Conservation (phyloP, 1,140 invertebrate species). For the Drosophila repleta region DNA sequence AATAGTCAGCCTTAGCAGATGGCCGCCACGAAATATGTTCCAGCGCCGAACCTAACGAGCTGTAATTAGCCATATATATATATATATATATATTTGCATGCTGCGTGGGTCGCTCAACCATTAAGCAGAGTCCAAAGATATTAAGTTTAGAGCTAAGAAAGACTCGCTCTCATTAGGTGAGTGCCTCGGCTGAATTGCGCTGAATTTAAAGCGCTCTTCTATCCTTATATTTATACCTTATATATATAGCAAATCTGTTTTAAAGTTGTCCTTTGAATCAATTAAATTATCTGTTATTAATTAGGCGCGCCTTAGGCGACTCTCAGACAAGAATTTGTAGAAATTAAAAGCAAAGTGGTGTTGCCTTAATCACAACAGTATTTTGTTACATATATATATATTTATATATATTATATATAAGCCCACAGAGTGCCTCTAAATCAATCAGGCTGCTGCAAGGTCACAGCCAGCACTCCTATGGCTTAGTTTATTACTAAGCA, state of each 20-base stretch:
- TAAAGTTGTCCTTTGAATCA: background rate
- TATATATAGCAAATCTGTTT: too few species aligned
- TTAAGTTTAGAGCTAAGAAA: too few species aligned
- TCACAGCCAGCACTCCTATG: background rate
- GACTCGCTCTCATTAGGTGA: too few species aligned
- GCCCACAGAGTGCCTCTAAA: background rate
- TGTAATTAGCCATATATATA: too few species aligned
- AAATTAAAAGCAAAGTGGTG: background rate
- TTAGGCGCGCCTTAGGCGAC: background rate
- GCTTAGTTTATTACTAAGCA: background rate
- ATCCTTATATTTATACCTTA: too few species aligned
- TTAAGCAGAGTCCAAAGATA: too few species aligned
- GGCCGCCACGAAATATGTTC: background rate
- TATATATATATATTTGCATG: too few species aligned
- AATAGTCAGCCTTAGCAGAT: background rate
- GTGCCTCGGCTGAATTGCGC: too few species aligned
- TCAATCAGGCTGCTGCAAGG: background rate
- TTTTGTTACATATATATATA: background rate
- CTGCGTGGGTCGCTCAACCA: too few species aligned
- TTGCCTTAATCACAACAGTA: background rate
- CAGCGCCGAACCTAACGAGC: too few species aligned
- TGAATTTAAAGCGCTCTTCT: too few species aligned
- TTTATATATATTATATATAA: background rate
- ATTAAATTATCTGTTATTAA: background rate
- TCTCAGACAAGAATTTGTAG: background rate